phyloP scores from a whole-genome alignment of 2,888 invertebrate species.

The Drosophila bunnanda region DNA sequence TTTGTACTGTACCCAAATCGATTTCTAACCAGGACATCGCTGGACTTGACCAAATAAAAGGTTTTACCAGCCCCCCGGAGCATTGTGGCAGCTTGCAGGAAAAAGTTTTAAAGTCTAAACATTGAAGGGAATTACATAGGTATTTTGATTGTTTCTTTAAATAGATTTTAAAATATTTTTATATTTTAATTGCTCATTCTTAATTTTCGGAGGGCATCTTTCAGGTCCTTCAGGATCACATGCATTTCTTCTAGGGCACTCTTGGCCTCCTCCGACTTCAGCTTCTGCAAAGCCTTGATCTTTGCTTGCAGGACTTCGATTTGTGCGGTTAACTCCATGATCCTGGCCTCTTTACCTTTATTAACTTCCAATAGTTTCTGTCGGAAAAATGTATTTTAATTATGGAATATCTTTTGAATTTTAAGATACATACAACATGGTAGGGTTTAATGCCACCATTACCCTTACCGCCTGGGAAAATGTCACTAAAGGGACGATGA shows the following conservation, averaged over 20 bases:
- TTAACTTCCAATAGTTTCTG: conserved; percentile 17
- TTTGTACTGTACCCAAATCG: neutral
- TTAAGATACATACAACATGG: neutral
- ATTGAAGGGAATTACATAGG: neutral
- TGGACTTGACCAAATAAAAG: neutral
- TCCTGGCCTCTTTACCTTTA: conserved; percentile 19
- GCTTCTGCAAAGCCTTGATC: conserved; percentile 11
- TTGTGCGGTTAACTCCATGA: conserved; percentile 21
- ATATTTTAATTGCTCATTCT: conserved; percentile 9
- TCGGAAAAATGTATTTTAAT: fast-evolving
- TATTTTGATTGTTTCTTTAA: neutral
- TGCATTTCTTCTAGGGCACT: conserved; percentile 2
- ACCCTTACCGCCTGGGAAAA: conserved; percentile 1
- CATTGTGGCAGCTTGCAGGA: neutral
- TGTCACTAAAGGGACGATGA: neutral
- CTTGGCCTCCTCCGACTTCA: conserved; percentile 2
- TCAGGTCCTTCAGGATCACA: conserved; percentile 9
- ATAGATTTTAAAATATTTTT: neutral
- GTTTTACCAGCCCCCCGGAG: conserved; percentile 1
- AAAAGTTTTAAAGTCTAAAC: neutral
- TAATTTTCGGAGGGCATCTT: conserved; percentile 13
- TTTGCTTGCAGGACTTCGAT: conserved; percentile 17
- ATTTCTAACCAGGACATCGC: neutral
- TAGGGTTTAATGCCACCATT: conserved; percentile 3
- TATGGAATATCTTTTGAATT: fast-evolving